A percentile compares a stretch with the other conserved stretches of the same genome.
Conservation (phyloP, 2,113 vertebrate genomes). For the Castor canadensis region DNA sequence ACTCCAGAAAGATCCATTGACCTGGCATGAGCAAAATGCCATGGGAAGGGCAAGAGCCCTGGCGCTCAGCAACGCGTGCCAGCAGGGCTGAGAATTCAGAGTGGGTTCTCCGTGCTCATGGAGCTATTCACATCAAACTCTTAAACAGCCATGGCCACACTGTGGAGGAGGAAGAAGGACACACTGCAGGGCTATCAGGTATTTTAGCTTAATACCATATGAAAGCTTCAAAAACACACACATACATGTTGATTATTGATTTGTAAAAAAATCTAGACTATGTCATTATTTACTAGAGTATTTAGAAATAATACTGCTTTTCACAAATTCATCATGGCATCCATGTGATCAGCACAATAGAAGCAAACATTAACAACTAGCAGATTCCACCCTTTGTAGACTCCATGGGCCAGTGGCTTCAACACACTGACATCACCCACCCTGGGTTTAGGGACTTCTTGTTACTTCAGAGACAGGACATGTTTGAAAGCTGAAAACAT, state of each 20-base stretch:
- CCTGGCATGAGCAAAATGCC: not conserved
- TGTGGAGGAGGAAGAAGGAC: not conserved
- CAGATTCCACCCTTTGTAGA: not conserved
- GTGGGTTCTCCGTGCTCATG: not conserved
- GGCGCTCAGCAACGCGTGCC: rapidly evolving
- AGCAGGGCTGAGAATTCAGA: not conserved
- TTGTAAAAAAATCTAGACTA: not conserved
- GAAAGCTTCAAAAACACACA: not conserved
- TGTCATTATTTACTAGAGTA: not conserved
- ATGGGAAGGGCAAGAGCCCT: rapidly evolving
- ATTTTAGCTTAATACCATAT: not conserved
- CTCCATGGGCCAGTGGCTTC: rapidly evolving
- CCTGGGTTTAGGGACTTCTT: not conserved
- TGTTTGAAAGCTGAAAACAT: not conserved
- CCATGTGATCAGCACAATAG: not conserved
- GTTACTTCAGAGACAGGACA: not conserved
- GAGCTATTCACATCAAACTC: not conserved
- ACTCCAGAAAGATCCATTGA: not conserved
- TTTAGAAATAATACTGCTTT: not conserved
- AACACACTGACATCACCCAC: too few species aligned
- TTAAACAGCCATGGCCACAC: not conserved
- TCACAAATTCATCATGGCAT: not conserved
- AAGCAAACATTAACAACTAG: not conserved
- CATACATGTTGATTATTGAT: not conserved
- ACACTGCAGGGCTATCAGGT: not conserved